Conservation (phyloP, 2,113 vertebrate genomes). For the Puffinus mauretanicus region DNA sequence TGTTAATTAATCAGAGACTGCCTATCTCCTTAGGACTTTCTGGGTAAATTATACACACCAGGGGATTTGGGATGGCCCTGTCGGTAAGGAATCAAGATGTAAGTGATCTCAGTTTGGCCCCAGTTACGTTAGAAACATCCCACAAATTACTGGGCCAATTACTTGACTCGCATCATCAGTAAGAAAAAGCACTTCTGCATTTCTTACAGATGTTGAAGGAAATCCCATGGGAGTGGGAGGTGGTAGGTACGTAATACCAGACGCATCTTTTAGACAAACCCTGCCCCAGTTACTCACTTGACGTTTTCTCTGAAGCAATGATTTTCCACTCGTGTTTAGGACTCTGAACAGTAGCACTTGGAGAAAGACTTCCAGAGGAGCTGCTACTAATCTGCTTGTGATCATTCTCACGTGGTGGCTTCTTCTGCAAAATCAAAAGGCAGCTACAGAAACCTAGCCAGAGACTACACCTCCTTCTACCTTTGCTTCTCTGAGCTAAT, state of each 20-base stretch:
- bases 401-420: conserved; percentile 91
- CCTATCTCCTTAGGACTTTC: neutral
- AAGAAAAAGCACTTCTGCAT: neutral
- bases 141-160: neutral
- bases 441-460: conserved; percentile 88
- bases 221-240: neutral
- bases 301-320: conserved; percentile 96
- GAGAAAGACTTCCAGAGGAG: conserved; percentile 89
- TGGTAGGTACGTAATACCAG: neutral
- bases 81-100: neutral
- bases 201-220: neutral
- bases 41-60: neutral
- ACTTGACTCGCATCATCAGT: neutral
- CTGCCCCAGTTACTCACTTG: conserved; percentile 82
- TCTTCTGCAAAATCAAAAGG: conserved; percentile 98
- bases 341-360: conserved; percentile 83
- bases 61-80: neutral
- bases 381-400: conserved; percentile 93
- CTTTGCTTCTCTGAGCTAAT: conserved; percentile 52
- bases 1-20: neutral
- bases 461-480: conserved; percentile 49
- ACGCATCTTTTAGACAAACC: neutral
- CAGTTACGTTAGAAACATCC: neutral
- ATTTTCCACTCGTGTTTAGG: conserved; percentile 98
- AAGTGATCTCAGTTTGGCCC: neutral